Evolutionary conservation across 2,797 vertebrate species (phyloP), one percentile per base, ranked within the genome.

Genomic region (Myotis pilosus): DNA sequence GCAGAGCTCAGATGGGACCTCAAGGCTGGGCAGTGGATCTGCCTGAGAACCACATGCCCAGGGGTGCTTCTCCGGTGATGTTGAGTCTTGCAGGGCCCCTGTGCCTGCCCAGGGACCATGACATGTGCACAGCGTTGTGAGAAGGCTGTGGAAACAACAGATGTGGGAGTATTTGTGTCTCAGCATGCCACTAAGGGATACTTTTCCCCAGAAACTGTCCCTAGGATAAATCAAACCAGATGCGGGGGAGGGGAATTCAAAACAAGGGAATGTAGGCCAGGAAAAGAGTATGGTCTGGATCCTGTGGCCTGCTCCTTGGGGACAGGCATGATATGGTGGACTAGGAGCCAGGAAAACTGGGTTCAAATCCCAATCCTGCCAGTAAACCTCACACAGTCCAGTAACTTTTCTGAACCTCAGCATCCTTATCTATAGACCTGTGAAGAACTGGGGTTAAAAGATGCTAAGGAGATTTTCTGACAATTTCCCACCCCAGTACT

Each of bases 331-430:
- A 23, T 3, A 2, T 2, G 25, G 25, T n/a, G 28, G 15, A 6
- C 0, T 0, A 2, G 5, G 15, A 44, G 17, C 62, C 23, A 22
- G 44, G 41, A 57, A 71, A 66, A 74, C 0, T 0, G 6, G 5
- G 16, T 28, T 72, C 0, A 3, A 38, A 15, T 36, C 19, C 41
- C 62, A 64, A 1, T 19, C 23, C 47, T 62, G 25, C 25, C 82
- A 11, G 15, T 4, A 81, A 38, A 3, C 51, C 19, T 89, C 30
- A 53, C 25, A 19, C 3, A 11, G 16, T n/a, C 9, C 5, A 2
- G 5, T 53, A 44, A 66, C 23, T 41, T 95, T 64, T 23, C 53
- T 55, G 33, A 69, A 64, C 36, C 16, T 86, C 20, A 1, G 2
- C 64, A 68, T 87, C 86, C 47, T 74, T 30, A 55, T 51, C 72